phyloP scores from a whole-genome alignment of 2,797 vertebrate species.

The Lagodon rhomboides region DNA sequence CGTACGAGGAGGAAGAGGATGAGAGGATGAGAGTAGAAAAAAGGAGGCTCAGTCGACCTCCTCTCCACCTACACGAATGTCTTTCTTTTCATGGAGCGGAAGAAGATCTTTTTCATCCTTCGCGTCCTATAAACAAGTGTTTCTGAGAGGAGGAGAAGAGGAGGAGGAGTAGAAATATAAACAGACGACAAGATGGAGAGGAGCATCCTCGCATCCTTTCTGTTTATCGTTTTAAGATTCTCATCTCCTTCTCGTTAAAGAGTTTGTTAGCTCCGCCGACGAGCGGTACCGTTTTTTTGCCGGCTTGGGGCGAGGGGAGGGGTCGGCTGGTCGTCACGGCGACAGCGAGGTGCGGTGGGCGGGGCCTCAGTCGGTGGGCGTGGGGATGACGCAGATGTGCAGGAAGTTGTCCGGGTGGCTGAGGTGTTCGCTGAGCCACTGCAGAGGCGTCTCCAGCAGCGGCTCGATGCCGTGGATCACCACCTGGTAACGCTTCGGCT shows the following conservation, averaged over 20 bases:
- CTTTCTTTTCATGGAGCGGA: too few relatives aligned
- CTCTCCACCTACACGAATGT: neutral
- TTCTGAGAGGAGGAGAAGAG: conserved; percentile 18
- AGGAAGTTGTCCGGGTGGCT: conserved; percentile 99
- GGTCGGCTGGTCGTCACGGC: neutral
- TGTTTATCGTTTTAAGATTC: conserved; percentile 3
- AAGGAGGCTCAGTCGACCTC: neutral
- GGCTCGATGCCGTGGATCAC: conserved; percentile 98
- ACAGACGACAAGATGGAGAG: conserved; percentile 20
- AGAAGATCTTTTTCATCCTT: conserved; percentile 26
- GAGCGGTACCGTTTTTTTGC: neutral
- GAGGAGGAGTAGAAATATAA: conserved; percentile 31
- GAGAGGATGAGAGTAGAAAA: conserved; percentile 17
- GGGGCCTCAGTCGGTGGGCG: conserved; percentile 89
- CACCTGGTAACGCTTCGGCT: conserved; percentile 93
- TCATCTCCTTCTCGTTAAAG: conserved; percentile 29
- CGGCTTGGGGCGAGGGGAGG: neutral
- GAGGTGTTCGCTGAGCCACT: conserved; percentile 99
- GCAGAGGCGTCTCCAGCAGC: conserved; percentile 95
- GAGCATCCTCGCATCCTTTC: conserved; percentile 32
- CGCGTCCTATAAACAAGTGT: neutral
- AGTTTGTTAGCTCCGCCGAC: conserved; percentile 41
- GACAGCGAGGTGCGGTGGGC: neutral
- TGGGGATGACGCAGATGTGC: conserved; percentile 93
- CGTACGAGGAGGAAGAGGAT: conserved; percentile 46